Evolutionary conservation across 1,140 invertebrate species (phyloP).

Genomic region (Pectinophora gossypiella): DNA sequence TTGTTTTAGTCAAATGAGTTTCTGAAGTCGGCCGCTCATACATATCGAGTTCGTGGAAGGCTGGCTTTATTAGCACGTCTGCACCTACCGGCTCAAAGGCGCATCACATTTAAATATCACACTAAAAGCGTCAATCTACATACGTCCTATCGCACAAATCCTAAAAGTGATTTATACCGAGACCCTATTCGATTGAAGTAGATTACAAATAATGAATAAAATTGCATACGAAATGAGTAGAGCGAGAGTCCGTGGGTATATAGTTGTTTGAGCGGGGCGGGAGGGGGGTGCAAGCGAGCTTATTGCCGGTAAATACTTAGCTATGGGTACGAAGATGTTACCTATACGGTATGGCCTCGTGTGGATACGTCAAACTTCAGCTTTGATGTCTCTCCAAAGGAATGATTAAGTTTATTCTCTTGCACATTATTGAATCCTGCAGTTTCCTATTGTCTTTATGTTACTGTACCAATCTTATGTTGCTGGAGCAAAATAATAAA

Average conservation of each 20-base stretch:
- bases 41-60: conserved; percentile 36
- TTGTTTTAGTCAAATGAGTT: conserved; percentile 68
- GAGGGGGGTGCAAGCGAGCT: conserved; percentile 26
- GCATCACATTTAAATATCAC: conserved; percentile 59
- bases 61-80: conserved; percentile 52
- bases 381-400: too few species aligned
- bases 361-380: conserved; percentile 26
- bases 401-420: too few species aligned
- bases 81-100: conserved; percentile 47
- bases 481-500: too few species aligned
- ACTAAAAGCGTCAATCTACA: conserved; percentile 71
- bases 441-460: neutral
- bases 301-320: conserved; percentile 59
- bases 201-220: conserved; percentile 75
- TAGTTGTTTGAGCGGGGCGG: conserved; percentile 51
- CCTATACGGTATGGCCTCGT: conserved; percentile 24
- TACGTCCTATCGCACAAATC: conserved; percentile 60
- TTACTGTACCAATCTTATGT: too few species aligned
- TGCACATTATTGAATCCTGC: too few species aligned
- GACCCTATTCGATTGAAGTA: conserved; percentile 68
- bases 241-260: conserved; percentile 49
- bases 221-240: conserved; percentile 72
- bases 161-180: conserved; percentile 70
- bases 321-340: conserved; percentile 29
- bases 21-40: conserved; percentile 39